Percentiles rank a stretch among this genome's conserved stretches.
Conservation (phyloP, 2,797 vertebrate genomes). For the Botia almorhae region DNA sequence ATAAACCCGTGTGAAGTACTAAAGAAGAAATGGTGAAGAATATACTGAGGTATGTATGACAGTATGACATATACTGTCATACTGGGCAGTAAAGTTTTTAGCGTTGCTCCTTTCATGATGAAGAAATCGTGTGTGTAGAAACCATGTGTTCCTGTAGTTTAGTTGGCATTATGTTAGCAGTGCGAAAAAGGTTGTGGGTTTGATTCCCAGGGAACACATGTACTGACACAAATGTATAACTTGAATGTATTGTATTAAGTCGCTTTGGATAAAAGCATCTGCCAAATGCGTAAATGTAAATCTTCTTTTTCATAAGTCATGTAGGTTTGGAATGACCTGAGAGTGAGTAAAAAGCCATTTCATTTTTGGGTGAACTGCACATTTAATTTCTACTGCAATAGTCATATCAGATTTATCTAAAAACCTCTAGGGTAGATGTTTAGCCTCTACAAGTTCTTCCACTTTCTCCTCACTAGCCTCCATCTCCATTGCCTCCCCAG, state of each 20-base stretch:
- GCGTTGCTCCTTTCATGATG: background rate
- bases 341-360: background rate
- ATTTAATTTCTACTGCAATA: background rate
- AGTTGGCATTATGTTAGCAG: too few relatives aligned
- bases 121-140: background rate
- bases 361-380: conserved; percentile 14
- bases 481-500: conserved; percentile 59
- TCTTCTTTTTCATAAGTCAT: background rate
- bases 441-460: conserved; percentile 47
- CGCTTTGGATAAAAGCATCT: too few relatives aligned
- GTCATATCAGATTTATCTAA: background rate
- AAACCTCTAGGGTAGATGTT: conserved; percentile 36
- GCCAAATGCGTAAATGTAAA: too few relatives aligned
- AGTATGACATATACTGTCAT: background rate
- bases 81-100: background rate
- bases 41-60: background rate
- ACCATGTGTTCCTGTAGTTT: too few relatives aligned
- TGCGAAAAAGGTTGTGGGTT: too few relatives aligned
- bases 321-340: background rate
- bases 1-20: background rate
- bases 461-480: conserved; percentile 25
- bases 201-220: too few relatives aligned
- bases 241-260: too few relatives aligned
- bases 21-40: background rate
- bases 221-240: too few relatives aligned